These are phyloP conservation scores for Pelecanoides urinatrix DNA, from an alignment of 2,113 vertebrate genomes.

Conservation along the genomic window DNA sequence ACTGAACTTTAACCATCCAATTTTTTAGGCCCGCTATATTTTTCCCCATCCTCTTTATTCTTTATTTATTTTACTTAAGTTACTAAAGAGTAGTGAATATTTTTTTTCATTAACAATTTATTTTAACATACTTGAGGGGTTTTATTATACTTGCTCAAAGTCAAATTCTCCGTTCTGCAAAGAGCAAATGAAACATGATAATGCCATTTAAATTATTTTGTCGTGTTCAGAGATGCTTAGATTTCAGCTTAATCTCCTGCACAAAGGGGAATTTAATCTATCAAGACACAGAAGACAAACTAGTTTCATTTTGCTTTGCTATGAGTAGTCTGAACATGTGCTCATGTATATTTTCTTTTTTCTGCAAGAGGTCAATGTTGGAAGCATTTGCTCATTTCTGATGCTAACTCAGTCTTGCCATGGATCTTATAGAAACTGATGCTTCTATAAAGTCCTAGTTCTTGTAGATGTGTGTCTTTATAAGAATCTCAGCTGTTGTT, in stretches of 20 bases:
- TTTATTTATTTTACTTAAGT: not conserved
- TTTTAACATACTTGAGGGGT: not conserved
- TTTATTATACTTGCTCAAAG: not conserved
- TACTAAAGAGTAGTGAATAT: not conserved
- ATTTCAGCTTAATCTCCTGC: not conserved
- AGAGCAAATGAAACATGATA: not conserved
- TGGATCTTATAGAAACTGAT: not conserved
- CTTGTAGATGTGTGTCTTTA: not conserved
- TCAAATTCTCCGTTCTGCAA: not conserved
- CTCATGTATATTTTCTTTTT: not conserved
- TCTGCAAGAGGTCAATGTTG: not conserved
- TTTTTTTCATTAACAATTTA: not conserved
- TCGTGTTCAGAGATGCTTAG: not conserved
- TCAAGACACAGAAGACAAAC: not conserved
- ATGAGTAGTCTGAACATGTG: not conserved
- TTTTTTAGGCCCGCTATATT: not conserved
- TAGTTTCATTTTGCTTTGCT: not conserved
- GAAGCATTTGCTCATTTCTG: not conserved
- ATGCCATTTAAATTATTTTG: not conserved
- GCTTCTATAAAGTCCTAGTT: not conserved
- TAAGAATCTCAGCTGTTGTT: not conserved
- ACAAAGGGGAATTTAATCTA: not conserved
- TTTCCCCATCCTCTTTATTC: not conserved
- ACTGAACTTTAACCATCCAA: not conserved
- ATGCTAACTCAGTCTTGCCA: not conserved